Evolutionary conservation across 2,113 vertebrate species (phyloP), one percentile per base, ranked within the genome.

Genomic region (Tupaia tana): DNA sequence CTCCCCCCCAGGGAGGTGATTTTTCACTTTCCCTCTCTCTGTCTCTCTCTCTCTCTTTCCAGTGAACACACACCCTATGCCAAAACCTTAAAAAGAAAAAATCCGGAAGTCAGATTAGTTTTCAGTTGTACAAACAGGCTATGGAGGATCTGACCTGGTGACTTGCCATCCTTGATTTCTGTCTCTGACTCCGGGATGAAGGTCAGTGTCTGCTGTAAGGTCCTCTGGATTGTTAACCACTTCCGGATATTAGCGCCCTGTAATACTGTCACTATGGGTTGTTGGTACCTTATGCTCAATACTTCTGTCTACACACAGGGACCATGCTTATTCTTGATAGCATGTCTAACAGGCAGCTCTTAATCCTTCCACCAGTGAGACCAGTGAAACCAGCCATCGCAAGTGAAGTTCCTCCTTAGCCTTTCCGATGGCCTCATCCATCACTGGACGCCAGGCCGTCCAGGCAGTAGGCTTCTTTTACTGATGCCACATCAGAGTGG

Each of bases 211-310:
- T n/a, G 4, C 54, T 13, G 8, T 6, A 52, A 27, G 63, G 0
- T 18, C 3, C 20, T 3, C 29, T 29, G 79, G 83, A 25, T 22
- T 79, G 25, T 10, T 31, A 25, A 54, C n/a, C 24, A 8, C 18
- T 13, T 0, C 1, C 8, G 25, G 4, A 0, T 16, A 16, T 1
- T 8, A 3, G 1, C 9, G 15, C 13, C 34, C 43, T n/a, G 13
- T 29, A 13, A 67, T 25, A 13, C 14, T 22, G 16, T 15, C 61
- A 13, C 10, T 52, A 15, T 43, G n/a, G 9, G 1, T 9, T 6
- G 27, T 11, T 24, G 16, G 2, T 27, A 14, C 11, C 25, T 6
- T 66, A 19, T 66, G 20, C 19, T 15, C 13, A 27, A 10, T 54
- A n/a, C 43, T 27, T 85, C 63, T 73, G 5, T 20, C 19, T 64